phyloP scores from a whole-genome alignment of 2,113 vertebrate species.

The Calyptomena viridis region DNA sequence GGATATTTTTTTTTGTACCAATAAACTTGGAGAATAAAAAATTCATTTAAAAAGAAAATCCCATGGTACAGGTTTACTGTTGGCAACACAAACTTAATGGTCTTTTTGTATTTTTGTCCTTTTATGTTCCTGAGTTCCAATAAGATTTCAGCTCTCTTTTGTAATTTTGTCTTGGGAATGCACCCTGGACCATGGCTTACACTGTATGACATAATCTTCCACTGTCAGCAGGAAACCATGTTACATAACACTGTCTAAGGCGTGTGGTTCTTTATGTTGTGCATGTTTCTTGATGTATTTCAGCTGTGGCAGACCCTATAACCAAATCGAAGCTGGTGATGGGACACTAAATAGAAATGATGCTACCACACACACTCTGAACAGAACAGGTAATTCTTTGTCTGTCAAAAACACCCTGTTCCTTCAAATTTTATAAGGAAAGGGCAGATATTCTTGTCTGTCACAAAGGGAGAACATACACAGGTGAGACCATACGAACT shows the following conservation, averaged over 20 bases:
- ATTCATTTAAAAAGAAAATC: not conserved
- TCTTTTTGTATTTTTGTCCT: not conserved
- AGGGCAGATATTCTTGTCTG: not conserved
- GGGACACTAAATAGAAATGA: slow-evolving; percentile 78
- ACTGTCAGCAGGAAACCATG: not conserved
- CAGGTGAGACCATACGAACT: not conserved
- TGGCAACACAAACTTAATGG: not conserved
- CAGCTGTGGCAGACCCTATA: slow-evolving; percentile 92
- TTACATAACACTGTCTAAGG: not conserved
- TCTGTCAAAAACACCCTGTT: not conserved
- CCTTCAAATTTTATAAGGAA: not conserved
- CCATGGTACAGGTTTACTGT: not conserved
- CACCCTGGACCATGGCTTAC: not conserved
- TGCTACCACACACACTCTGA: slow-evolving; percentile 52
- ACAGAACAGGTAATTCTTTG: slow-evolving; percentile 80
- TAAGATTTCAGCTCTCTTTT: not conserved
- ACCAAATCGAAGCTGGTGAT: slow-evolving; percentile 77
- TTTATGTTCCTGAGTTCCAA: not conserved
- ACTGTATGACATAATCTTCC: not conserved
- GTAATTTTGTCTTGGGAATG: not conserved
- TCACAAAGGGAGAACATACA: not conserved
- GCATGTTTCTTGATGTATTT: slow-evolving; percentile 26
- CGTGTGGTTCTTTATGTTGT: not conserved
- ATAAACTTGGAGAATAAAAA: not conserved
- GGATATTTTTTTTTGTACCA: not conserved